Base-by-base conservation (phyloP, 2,113 vertebrate species). In the Heptranchias perlo region DNA sequence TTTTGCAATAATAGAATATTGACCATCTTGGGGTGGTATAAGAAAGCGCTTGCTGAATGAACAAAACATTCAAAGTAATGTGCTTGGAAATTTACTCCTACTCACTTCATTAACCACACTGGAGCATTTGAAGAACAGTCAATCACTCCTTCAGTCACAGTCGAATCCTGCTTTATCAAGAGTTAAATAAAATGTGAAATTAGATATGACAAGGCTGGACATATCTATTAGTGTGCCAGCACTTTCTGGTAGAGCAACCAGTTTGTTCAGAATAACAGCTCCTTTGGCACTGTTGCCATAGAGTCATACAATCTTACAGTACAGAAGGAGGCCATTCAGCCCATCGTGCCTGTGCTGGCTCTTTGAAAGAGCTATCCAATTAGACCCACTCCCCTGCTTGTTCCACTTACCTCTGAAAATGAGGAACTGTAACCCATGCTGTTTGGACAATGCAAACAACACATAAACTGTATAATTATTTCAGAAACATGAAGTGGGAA, bases 161-260 rank as follows among this genome's bases (percentile, higher is more conserved):
- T 49, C 62, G 23, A 95, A 95, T 35, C 23, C 28, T 95, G 65
- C 44, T 69, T 69, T 69, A 95, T 95, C 64, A 67, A 95, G 64
- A 95, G 65, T 28, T 67, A 69, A 95, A 31, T 95, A 67, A 95
- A 95, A 95, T 95, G 65, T 67, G 62, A 69, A 69, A 95, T 95
- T 95, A 69, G 94, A 73, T 67, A 69, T 69, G 94, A 95, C 65
- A 69, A 67, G 94, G 62, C 64, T 52, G 92, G 62, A 94, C 39
- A 31, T 94, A 16, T 65, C 61, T 65, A 94, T 64, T 28, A 69
- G 94, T 31, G 65, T 7, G 44, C 13, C 23, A 4, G 28, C 25
- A 2, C 28, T 73, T 47, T 21, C 61, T 47, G 93, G 76, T 39
- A n/a, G n/a, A 16, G 87, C 87, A 92, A 14, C 58, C 35, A 64